Evolutionary conservation across 2,797 vertebrate genomes (phyloP).

Genomic region (Moxostoma hubbsi): DNA sequence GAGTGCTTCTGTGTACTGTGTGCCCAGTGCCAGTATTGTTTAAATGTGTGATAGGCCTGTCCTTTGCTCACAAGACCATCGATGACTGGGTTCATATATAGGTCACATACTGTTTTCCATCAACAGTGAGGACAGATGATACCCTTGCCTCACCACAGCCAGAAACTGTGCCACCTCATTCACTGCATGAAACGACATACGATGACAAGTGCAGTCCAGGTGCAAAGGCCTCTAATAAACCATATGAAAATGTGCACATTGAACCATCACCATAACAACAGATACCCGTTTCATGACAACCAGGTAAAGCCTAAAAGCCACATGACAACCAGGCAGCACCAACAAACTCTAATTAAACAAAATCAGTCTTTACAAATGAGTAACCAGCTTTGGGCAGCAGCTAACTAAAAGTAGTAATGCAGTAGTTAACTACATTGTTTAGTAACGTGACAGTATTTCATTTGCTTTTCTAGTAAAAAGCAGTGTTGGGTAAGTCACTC

Average conservation of each 20-base stretch:
- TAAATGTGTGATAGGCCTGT: not conserved
- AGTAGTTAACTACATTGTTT: no score
- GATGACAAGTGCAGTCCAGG: slow-evolving; percentile 47
- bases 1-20: not conserved
- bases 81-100: slow-evolving; percentile 46
- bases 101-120: slow-evolving; percentile 44
- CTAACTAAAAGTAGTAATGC: no score
- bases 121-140: slow-evolving; percentile 8
- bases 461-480: no score
- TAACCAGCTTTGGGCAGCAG: not conserved
- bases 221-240: slow-evolving; percentile 29
- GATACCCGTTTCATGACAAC: slow-evolving; percentile 28
- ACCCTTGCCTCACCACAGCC: slow-evolving; percentile 18
- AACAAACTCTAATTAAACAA: not conserved
- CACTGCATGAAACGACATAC: slow-evolving; percentile 15
- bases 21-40: slow-evolving; percentile 22
- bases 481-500: no score
- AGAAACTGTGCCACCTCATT: not conserved
- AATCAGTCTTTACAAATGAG: not conserved
- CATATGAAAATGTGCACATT: slow-evolving; percentile 39
- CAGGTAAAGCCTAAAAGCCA: slow-evolving; percentile 25
- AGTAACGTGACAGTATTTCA: no score
- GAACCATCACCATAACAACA: slow-evolving; percentile 30
- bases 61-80: slow-evolving; percentile 3
- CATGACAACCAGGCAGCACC: slow-evolving; percentile 13